Evolutionary conservation across 2,888 invertebrate species (phyloP), one percentile per base, ranked within the genome.

Genomic region (Andrena bucephala): DNA sequence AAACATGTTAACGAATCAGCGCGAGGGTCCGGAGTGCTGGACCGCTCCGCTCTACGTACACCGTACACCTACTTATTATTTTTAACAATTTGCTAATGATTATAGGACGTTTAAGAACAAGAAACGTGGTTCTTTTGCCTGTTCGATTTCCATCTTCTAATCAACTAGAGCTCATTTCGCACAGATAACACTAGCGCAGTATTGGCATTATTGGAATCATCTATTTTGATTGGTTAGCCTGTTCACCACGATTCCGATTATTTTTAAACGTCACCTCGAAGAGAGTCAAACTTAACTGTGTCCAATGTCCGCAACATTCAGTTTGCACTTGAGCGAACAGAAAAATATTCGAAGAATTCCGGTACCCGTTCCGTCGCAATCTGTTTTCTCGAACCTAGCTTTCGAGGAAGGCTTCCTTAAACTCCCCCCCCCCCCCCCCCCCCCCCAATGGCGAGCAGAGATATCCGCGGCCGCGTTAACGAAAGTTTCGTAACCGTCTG

Each of bases 401-500:
- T 79, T 36, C 62, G 52, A 1, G 6, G 20, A 60, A 57, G 33
- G 52, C 59, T 59, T 62, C 33, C 72, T n/a, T 24, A 81, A 82
- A 66, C 31, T 54, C 13, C 10, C 10, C 36, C 36, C 3, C 10
- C 42, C 10, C 42, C 10, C 42, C 10, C 42, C n/a, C n/a, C 3
- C 13, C 13, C 20, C 52, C 27, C 24, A 67, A 20, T 24, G 16
- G n/a, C 52, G 24, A 20, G 42, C 29, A 24, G 71, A 42, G 52
- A 29, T 78, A 31, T 54, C 48, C 20, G 73, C 54, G 74, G 52
- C 20, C 33, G 69, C 16, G 48, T 52, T 54, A 66, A 60, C 59
- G 69, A 70, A 81, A 70, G 80, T 80, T 74, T 71, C n/a, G 72
- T 66, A 75, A 80, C 82, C 59, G 59, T 68, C 57, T 67, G 62